Base-by-base conservation (phyloP, 2,113 vertebrate species). In the Puntigrus tetrazona region DNA sequence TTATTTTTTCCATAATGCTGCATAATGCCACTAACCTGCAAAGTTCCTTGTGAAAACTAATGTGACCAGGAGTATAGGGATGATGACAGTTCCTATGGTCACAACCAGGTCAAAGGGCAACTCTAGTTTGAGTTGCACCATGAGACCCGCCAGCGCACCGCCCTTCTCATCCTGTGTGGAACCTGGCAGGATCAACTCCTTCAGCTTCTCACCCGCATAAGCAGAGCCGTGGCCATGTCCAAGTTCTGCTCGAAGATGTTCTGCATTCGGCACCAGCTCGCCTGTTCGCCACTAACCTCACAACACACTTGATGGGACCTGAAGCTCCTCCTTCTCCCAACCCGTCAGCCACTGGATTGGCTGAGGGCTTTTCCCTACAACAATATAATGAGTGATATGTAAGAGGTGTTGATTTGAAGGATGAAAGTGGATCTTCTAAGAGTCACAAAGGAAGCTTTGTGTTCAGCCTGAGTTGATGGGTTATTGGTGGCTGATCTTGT, bases 11-110 rank as follows among this genome's bases (percentile, higher is more conserved):
- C 38, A 81, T 22, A 57, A 34, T 36, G 31, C 2, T 36, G 20
- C 1, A 1, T 29, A 52, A 86, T 34, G 76, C 18, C n/a, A 84
- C 97, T 97, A 93, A 98, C 98, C 98, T 93, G 98, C 97, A 91
- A 99, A 99, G 93, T 98, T 99, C 92, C 98, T 96, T 87, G 98
- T 99, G 94, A 99, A 99, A 92, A 99, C 97, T 34, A 98, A 96
- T 52, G 98, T 98, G 93, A 98, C 98, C 78, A 98, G 94, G 86
- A 98, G 95, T 91, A 99, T 98, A 89, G 98, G 98, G 88, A 99
- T 97, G 89, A 99, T 97, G 92, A 98, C 98, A 4, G 97, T 98
- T 90, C 97, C 97, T 90, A 99, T 99, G 89, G 96, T 98, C 86
- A 99, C 98, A 80, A 99, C 98, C 31, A 97, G 96, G 89, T 99